Evolutionary conservation across 2,113 vertebrate species (phyloP).

Genomic region (Dipodomys ordii): DNA sequence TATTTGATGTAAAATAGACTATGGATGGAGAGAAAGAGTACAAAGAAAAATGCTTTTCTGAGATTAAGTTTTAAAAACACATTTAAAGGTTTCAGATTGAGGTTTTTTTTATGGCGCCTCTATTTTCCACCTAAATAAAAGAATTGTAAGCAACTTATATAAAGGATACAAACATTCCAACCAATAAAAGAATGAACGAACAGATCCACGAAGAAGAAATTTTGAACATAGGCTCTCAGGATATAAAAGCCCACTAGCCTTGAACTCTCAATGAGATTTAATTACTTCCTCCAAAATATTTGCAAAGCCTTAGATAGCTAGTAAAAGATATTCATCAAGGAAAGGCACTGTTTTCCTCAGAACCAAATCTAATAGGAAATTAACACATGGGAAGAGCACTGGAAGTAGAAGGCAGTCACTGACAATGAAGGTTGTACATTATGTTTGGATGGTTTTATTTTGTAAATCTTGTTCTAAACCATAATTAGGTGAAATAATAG

Average conservation of each 20-base stretch:
- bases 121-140: conserved; percentile 22
- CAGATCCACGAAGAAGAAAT: neutral
- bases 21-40: neutral
- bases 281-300: conserved; percentile 43
- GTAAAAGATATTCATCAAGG: conserved; percentile 27
- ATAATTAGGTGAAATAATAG: neutral
- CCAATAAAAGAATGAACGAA: conserved; percentile 37
- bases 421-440: neutral
- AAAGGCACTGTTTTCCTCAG: neutral
- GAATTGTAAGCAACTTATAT: conserved; percentile 25
- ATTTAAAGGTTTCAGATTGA: neutral
- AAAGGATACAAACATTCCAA: conserved; percentile 6
- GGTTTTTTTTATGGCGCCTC: conserved; percentile 35
- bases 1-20: conserved; percentile 27
- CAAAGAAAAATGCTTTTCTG: neutral
- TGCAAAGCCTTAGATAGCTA: conserved; percentile 38
- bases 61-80: conserved; percentile 54
- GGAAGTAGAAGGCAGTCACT: neutral
- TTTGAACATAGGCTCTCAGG: neutral
- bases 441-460: neutral
- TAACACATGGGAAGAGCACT: neutral
- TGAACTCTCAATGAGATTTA: neutral
- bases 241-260: neutral
- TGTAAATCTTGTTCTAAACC: conserved; percentile 5
- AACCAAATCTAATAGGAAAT: neutral